Evolutionary conservation across 2,888 invertebrate species (phyloP).

Genomic region (Clostera curtula): DNA sequence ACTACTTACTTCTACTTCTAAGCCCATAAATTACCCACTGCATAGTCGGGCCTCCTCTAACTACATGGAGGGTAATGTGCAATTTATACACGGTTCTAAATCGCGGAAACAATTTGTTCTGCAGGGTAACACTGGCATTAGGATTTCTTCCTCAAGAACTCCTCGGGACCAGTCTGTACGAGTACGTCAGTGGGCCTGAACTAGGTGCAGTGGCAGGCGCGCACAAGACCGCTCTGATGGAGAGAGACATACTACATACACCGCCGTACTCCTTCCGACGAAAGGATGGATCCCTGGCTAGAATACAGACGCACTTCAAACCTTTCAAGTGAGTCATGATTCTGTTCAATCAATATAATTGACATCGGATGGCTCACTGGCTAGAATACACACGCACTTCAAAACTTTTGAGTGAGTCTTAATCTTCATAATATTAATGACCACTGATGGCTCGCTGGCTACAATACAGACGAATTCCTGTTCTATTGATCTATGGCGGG

Average conservation of each 20-base stretch:
- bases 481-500: too few relatives aligned
- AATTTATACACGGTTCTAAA: neutral
- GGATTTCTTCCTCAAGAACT: constrained; percentile 96
- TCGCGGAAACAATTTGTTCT: constrained; percentile 14
- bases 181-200: constrained; percentile 90
- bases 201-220: constrained; percentile 85
- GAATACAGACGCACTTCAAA: constrained; percentile 89
- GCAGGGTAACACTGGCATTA: constrained; percentile 88
- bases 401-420: too few relatives aligned
- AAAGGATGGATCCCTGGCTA: constrained; percentile 83
- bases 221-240: constrained; percentile 85
- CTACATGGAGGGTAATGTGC: neutral
- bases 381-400: too few relatives aligned
- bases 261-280: constrained; percentile 86
- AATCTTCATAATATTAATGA: too few relatives aligned
- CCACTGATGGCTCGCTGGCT: too few relatives aligned
- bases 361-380: too few relatives aligned
- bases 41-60: too few relatives aligned
- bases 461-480: too few relatives aligned
- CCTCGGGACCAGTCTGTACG: constrained; percentile 93
- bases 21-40: too few relatives aligned
- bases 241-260: constrained; percentile 77
- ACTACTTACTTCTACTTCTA: too few relatives aligned
- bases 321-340: constrained; percentile 77
- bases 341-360: neutral